phyloP scores from a whole-genome alignment of 2,888 invertebrate species.

The Catonia carolina region DNA sequence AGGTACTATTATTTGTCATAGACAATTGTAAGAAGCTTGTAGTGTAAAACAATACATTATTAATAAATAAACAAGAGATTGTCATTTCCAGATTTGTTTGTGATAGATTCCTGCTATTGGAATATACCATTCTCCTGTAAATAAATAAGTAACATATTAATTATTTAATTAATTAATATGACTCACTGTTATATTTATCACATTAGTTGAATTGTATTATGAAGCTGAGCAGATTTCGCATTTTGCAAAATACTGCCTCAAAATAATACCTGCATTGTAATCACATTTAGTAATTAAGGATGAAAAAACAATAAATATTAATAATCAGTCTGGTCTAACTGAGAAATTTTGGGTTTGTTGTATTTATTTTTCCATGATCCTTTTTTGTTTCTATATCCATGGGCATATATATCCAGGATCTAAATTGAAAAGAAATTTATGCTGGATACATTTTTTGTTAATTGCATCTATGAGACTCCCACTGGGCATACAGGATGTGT shows the following conservation, averaged over 20 bases:
- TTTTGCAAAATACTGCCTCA: constrained; percentile 2
- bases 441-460: too few relatives aligned
- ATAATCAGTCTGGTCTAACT: constrained; percentile 2
- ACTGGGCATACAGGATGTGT: too few relatives aligned
- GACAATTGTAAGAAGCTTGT: constrained; percentile 11
- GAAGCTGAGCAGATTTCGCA: constrained; percentile 3
- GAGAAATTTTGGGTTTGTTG: not conserved
- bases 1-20: not conserved
- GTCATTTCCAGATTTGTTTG: constrained; percentile 3
- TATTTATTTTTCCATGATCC: too few relatives aligned
- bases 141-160: not conserved
- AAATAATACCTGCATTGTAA: constrained; percentile 8
- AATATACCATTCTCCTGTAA: constrained; percentile 4
- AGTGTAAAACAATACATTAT: not conserved
- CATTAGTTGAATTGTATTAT: constrained; percentile 9
- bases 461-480: too few relatives aligned
- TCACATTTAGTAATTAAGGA: constrained; percentile 6
- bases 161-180: constrained; percentile 3
- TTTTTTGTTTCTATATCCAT: too few relatives aligned
- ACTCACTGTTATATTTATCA: constrained; percentile 10
- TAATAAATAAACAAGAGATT: not conserved
- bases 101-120: constrained; percentile 5
- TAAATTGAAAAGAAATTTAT: too few relatives aligned
- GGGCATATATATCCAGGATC: too few relatives aligned
- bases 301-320: constrained; percentile 1